Conservation (phyloP, 2,797 vertebrate species). For the Hippocampus kuda region DNA sequence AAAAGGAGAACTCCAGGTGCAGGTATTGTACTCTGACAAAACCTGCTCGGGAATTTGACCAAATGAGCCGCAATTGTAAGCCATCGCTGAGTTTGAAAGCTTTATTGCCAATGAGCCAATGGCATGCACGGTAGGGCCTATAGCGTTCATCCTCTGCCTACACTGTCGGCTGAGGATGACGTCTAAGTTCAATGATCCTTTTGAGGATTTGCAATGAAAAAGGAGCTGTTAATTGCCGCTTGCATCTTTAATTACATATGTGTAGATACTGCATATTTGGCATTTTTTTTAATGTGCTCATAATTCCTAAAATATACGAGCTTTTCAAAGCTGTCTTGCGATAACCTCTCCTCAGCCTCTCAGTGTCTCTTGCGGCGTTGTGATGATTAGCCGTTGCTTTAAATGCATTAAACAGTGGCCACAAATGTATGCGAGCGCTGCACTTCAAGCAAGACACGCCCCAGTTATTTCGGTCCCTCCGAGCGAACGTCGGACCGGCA, state of each 20-base stretch:
- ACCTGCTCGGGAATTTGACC: not conserved
- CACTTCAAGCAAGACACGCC: constrained; percentile 3
- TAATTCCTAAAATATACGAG: constrained; percentile 11
- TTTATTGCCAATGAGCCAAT: not conserved
- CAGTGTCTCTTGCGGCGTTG: not conserved
- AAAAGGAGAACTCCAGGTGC: not conserved
- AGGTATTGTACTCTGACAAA: not conserved
- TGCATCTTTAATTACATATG: not conserved
- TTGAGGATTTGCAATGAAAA: not conserved
- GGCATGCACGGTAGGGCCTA: no score
- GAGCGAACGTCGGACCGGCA: constrained; percentile 16
- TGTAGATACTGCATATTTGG: not conserved
- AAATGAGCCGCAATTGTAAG: not conserved
- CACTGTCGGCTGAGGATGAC: no score
- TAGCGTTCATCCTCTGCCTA: no score
- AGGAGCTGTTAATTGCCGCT: not conserved
- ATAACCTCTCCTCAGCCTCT: not conserved
- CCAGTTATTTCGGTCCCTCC: constrained; percentile 4
- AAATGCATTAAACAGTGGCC: constrained; percentile 5
- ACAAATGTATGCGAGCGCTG: not conserved
- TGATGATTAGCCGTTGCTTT: not conserved
- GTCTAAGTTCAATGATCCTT: not conserved
- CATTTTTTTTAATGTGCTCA: not conserved
- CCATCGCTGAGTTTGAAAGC: not conserved
- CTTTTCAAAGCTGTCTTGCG: not conserved